A percentile compares a stretch with the other conserved stretches of the same genome.
These are phyloP conservation scores for Ondatra zibethicus DNA, from an alignment of 2,113 vertebrate species.

Conservation along the genomic window DNA sequence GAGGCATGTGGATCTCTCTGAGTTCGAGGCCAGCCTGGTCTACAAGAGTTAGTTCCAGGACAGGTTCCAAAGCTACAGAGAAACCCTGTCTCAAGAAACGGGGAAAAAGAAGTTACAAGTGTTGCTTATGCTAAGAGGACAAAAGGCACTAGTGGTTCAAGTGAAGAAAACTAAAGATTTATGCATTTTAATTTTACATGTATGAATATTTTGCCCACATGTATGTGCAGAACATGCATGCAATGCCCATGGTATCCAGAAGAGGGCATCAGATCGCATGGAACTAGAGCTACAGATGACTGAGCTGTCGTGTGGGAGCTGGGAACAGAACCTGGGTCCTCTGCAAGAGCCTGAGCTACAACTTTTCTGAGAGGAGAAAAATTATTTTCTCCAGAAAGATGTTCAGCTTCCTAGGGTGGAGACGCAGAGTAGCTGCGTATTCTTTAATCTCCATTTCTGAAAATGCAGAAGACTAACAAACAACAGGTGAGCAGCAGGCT, in stretches of 20 bases:
- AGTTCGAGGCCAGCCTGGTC: no score
- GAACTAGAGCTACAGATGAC: background rate
- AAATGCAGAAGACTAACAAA: background rate
- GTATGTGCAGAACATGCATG: background rate
- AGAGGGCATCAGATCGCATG: background rate
- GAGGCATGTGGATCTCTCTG: no score
- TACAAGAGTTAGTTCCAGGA: no score
- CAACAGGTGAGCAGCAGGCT: background rate
- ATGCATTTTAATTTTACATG: background rate
- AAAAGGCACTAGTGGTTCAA: background rate
- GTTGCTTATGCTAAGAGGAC: background rate
- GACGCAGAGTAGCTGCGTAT: background rate
- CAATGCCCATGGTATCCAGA: background rate
- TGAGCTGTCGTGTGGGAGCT: background rate
- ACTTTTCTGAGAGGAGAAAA: constrained; percentile 40
- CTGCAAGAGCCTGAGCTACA: background rate
- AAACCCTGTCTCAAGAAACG: no score
- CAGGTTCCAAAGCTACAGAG: no score
- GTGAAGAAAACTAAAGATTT: background rate
- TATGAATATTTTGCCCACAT: background rate
- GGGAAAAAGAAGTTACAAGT: background rate
- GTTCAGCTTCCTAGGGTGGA: background rate
- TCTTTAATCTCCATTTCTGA: constrained; percentile 6
- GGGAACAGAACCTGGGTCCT: background rate
- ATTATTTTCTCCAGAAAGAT: constrained; percentile 33